Conservation (phyloP, 2,113 vertebrate species). For the Egretta garzetta region DNA sequence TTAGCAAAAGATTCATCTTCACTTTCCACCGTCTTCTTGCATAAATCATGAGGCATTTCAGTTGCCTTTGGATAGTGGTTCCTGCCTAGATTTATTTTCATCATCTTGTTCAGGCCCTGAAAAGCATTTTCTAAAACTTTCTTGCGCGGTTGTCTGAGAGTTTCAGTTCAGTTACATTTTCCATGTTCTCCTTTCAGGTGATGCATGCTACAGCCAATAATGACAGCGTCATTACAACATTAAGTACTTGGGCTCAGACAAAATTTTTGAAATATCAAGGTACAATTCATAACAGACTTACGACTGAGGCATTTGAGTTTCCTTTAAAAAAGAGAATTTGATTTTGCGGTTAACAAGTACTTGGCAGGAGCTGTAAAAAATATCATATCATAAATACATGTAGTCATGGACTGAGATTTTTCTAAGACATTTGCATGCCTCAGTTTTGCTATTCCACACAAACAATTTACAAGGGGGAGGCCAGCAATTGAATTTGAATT, state of each 20-base stretch:
- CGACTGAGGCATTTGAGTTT: neutral
- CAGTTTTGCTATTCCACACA: neutral
- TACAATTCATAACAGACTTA: neutral
- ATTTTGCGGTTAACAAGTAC: neutral
- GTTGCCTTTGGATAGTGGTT: neutral
- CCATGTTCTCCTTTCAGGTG: conserved; percentile 49
- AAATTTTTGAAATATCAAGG: conserved; percentile 7
- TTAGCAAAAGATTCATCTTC: conserved; percentile 56
- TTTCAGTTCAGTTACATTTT: conserved; percentile 58
- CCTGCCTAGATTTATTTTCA: conserved; percentile 53
- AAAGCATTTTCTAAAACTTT: conserved; percentile 52
- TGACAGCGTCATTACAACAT: conserved; percentile 15
- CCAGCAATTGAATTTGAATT: neutral
- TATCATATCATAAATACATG: neutral
- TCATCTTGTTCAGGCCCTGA: conserved; percentile 65
- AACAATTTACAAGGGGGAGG: neutral
- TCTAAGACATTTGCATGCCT: neutral
- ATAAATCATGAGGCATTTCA: neutral
- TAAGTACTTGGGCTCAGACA: conserved; percentile 32
- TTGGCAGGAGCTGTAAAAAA: neutral
- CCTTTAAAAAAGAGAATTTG: neutral
- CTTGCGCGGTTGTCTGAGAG: conserved; percentile 73
- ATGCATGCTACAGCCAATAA: conserved; percentile 67
- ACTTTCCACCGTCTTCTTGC: conserved; percentile 22
- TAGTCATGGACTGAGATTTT: neutral